Percentiles rank a stretch among this genome's conserved stretches.
These are phyloP conservation scores for Hedychridium roseum DNA, from an alignment of 2,888 invertebrate genomes.

Conservation along the genomic window DNA sequence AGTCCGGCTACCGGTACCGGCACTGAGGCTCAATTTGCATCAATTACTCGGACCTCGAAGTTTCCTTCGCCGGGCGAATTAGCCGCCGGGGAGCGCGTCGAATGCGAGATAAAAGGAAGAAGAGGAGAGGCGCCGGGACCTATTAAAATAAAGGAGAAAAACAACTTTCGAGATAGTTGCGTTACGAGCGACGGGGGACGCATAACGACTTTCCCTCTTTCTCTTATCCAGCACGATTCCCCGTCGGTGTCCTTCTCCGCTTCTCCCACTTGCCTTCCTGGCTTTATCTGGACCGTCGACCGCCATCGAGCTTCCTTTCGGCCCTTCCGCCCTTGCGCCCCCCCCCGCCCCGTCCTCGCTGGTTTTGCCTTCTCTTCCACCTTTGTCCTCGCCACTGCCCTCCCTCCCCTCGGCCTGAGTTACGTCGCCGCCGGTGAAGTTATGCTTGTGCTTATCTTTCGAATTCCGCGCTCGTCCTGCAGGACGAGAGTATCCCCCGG, in stretches of 20 bases:
- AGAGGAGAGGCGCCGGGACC: constrained; percentile 39
- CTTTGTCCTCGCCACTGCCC: neutral
- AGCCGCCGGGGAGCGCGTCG: constrained; percentile 53
- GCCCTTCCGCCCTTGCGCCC: no score
- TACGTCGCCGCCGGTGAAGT: constrained; percentile 50
- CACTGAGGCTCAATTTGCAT: constrained; percentile 53
- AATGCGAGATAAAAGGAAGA: constrained; percentile 49
- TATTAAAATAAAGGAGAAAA: constrained; percentile 60
- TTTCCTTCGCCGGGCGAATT: constrained; percentile 55
- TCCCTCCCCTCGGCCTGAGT: constrained; percentile 35
- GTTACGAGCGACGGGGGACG: constrained; percentile 61
- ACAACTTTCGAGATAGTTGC: constrained; percentile 60
- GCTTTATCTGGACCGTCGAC: no score
- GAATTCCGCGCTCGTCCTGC: constrained; percentile 50
- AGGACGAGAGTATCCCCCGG: constrained; percentile 32
- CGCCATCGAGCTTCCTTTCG: no score
- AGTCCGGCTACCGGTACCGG: constrained; percentile 24
- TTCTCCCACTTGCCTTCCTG: no score
- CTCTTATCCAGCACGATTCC: no score
- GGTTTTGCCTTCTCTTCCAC: no score
- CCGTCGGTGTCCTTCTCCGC: no score
- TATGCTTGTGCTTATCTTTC: constrained; percentile 58
- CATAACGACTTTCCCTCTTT: constrained; percentile 60
- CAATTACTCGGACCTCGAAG: constrained; percentile 55
- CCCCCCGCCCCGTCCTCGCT: no score